These are phyloP conservation scores for Helicoverpa zea DNA, from an alignment of 1,140 invertebrate species.

Conservation along the genomic window DNA sequence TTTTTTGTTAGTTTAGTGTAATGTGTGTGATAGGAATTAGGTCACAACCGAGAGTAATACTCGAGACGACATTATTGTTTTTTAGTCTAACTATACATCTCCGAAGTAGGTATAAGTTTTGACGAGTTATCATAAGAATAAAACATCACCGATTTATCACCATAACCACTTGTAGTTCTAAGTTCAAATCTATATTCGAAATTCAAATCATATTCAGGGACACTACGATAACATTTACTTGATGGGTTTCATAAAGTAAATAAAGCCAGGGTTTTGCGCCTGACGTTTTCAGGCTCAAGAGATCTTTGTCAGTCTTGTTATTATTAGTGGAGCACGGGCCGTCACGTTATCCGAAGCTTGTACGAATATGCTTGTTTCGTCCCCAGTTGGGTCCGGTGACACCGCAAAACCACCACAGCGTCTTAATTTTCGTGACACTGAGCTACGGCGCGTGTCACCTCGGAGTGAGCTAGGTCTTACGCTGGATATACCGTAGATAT, in stretches of 20 bases:
- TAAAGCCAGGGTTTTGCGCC: background rate
- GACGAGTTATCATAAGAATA: no score
- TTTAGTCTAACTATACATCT: no score
- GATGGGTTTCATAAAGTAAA: background rate
- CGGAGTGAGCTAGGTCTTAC: slow-evolving; percentile 17
- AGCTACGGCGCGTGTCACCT: slow-evolving; percentile 22
- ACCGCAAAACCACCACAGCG: slow-evolving; percentile 18
- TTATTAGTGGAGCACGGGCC: background rate
- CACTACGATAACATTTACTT: background rate
- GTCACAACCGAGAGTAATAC: no score
- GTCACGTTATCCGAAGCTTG: background rate
- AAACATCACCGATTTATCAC: no score
- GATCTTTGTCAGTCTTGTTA: background rate
- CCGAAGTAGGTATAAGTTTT: no score
- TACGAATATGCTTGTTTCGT: slow-evolving; percentile 2
- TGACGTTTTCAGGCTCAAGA: background rate
- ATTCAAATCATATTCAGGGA: background rate
- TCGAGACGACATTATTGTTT: no score
- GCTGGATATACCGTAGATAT: background rate
- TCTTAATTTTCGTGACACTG: slow-evolving; percentile 38
- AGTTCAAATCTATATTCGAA: no score
- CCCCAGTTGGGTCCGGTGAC: background rate
- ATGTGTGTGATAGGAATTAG: no score
- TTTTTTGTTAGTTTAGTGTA: no score
- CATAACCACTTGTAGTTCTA: no score